A percentile compares a stretch with the other conserved stretches of the same genome.
Evolutionary conservation across 1,140 invertebrate species (phyloP).

Genomic region (Watersipora subatra): DNA sequence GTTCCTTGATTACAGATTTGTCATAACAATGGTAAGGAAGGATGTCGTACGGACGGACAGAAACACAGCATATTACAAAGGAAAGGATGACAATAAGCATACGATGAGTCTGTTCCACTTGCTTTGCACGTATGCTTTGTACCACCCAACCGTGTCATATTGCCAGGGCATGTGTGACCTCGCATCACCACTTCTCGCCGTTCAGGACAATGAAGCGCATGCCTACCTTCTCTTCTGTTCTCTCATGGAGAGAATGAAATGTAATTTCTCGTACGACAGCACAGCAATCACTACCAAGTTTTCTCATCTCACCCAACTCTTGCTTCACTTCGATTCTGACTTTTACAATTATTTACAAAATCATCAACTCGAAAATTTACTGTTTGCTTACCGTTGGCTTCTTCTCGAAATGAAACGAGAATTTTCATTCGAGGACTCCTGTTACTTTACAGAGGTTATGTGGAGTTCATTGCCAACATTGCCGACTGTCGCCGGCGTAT

Average conservation of each 20-base stretch:
- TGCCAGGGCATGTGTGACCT: constrained; percentile 97
- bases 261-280: constrained; percentile 83
- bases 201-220: constrained; percentile 74
- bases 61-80: constrained; percentile 82
- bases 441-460: constrained; percentile 85
- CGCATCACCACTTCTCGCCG: constrained; percentile 80
- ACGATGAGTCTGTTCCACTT: constrained; percentile 87
- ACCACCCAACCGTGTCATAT: constrained; percentile 86
- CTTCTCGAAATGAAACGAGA: constrained; percentile 90
- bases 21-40: constrained; percentile 88
- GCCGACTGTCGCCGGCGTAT: constrained; percentile 26
- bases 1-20: constrained; percentile 51
- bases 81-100: constrained; percentile 87
- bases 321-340: constrained; percentile 76
- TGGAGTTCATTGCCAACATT: constrained; percentile 80
- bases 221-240: constrained; percentile 93
- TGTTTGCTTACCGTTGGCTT: constrained; percentile 85
- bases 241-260: constrained; percentile 71
- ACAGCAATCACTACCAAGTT: constrained; percentile 90
- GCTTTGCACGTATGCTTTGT: constrained; percentile 87
- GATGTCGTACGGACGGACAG: constrained; percentile 77
- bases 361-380: constrained; percentile 71
- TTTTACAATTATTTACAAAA: constrained; percentile 78
- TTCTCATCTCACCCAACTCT: constrained; percentile 71
- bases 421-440: constrained; percentile 87